phyloP scores from a whole-genome alignment of 2,888 invertebrate species.

The Magallana nippona region DNA sequence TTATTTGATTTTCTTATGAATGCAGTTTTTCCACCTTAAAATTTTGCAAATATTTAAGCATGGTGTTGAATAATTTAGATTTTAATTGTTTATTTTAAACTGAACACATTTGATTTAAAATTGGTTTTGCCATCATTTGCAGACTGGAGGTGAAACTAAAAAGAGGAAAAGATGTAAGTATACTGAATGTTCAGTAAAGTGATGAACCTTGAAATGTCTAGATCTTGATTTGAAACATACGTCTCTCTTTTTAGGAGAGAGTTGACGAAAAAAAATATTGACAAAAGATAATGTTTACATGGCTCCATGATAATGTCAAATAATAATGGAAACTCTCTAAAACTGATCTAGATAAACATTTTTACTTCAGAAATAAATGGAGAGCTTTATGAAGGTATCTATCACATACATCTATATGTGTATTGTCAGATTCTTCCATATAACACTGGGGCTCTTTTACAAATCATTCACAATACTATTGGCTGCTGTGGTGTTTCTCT shows the following conservation, averaged over 20 bases:
- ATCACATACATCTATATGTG: background rate
- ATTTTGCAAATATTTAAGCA: too few relatives aligned
- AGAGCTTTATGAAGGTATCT: background rate
- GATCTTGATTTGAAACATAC: too few relatives aligned
- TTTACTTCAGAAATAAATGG: conserved; percentile 8
- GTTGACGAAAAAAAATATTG: too few relatives aligned
- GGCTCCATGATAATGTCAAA: too few relatives aligned
- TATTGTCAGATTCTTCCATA: background rate
- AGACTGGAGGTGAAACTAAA: conserved; percentile 70
- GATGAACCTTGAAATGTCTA: too few relatives aligned
- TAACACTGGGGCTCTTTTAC: background rate
- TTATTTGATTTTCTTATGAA: too few relatives aligned
- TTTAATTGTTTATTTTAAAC: too few relatives aligned
- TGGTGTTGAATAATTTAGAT: too few relatives aligned
- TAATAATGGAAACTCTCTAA: too few relatives aligned
- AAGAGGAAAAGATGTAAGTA: conserved; percentile 71
- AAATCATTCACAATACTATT: background rate
- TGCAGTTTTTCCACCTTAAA: too few relatives aligned
- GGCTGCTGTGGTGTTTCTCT: background rate
- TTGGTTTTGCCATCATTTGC: conserved; percentile 52
- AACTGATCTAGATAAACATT: background rate
- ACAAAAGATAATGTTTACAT: too few relatives aligned
- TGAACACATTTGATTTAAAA: background rate
- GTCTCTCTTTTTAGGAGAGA: too few relatives aligned
- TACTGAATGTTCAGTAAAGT: background rate